Percentiles rank a stretch among this genome's conserved stretches.
phyloP scores from a whole-genome alignment of 2,888 invertebrate genomes.

The Ormia ochracea region DNA sequence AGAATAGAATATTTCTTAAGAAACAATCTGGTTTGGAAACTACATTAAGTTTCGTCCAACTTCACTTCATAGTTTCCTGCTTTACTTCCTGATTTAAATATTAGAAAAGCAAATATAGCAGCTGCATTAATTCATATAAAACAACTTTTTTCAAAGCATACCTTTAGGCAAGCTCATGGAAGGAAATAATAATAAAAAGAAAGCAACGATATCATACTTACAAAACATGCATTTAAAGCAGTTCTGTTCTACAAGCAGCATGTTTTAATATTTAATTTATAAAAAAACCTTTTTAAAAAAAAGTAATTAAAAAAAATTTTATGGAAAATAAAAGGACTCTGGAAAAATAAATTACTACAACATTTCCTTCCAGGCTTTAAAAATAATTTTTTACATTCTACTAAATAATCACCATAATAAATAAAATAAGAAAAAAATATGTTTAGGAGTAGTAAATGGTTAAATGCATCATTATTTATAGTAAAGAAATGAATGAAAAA shows the following conservation, averaged over 20 bases:
- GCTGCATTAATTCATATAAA: slow-evolving; percentile 32
- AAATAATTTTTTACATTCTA: slow-evolving; percentile 37
- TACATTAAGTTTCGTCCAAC: too few species aligned
- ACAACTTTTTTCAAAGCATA: slow-evolving; percentile 50
- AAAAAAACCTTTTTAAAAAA: background rate
- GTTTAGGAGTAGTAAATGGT: slow-evolving; percentile 4
- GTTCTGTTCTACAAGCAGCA: background rate
- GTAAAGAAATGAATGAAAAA: background rate
- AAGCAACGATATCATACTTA: background rate
- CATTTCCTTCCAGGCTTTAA: background rate
- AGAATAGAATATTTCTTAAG: too few species aligned
- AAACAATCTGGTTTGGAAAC: too few species aligned
- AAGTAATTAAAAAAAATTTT: background rate
- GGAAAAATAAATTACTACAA: background rate
- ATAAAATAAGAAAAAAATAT: background rate
- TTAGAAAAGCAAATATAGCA: background rate
- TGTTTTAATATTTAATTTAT: background rate
- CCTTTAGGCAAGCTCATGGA: slow-evolving; percentile 40
- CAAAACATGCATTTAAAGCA: slow-evolving; percentile 8
- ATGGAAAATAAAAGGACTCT: background rate
- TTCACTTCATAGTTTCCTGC: too few species aligned
- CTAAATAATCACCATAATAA: slow-evolving; percentile 17
- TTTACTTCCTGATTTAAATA: too few species aligned
- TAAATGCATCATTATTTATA: slow-evolving; percentile 36
- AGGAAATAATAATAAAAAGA: slow-evolving; percentile 2